These are phyloP conservation scores for Hemithea aestivaria DNA, from an alignment of 2,888 invertebrate genomes.

Conservation along the genomic window DNA sequence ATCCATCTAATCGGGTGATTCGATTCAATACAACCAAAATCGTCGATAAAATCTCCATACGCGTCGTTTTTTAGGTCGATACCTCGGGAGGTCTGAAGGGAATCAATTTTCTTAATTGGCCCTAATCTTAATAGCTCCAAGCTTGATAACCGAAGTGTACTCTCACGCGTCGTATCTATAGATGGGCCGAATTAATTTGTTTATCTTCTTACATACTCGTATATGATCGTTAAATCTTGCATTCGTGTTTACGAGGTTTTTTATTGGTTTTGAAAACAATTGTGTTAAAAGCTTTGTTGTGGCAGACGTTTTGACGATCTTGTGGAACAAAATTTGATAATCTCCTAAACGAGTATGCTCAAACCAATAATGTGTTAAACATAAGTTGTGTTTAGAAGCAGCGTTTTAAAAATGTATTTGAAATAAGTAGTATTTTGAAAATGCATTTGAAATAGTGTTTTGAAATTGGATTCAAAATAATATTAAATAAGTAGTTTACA, in stretches of 20 bases:
- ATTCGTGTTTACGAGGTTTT: conserved; percentile 12
- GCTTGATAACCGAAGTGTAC: conserved; percentile 50
- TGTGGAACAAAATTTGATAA: no score
- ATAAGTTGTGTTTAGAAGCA: no score
- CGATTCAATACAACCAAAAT: conserved; percentile 24
- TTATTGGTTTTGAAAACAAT: no score
- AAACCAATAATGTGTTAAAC: no score
- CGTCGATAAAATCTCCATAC: conserved; percentile 25
- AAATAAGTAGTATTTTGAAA: no score
- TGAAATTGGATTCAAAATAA: no score
- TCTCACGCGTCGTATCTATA: conserved; percentile 40
- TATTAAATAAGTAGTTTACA: no score
- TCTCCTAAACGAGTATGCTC: no score
- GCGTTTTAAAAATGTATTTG: no score
- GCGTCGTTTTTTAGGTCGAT: conserved; percentile 45
- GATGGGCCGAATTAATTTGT: conserved; percentile 47
- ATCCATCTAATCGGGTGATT: conserved; percentile 19
- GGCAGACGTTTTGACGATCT: no score
- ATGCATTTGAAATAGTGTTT: no score
- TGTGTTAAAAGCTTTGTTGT: no score
- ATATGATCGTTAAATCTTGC: conserved; percentile 17
- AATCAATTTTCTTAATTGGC: conserved; percentile 76
- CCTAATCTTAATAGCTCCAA: conserved; percentile 63
- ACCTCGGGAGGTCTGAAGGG: conserved; percentile 52
- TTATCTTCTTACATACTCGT: conserved; percentile 35